Percentiles rank a stretch among this genome's conserved stretches.
Evolutionary conservation across 2,113 vertebrate genomes (phyloP).

Genomic region (Calyptommatus sinebrachiatus): DNA sequence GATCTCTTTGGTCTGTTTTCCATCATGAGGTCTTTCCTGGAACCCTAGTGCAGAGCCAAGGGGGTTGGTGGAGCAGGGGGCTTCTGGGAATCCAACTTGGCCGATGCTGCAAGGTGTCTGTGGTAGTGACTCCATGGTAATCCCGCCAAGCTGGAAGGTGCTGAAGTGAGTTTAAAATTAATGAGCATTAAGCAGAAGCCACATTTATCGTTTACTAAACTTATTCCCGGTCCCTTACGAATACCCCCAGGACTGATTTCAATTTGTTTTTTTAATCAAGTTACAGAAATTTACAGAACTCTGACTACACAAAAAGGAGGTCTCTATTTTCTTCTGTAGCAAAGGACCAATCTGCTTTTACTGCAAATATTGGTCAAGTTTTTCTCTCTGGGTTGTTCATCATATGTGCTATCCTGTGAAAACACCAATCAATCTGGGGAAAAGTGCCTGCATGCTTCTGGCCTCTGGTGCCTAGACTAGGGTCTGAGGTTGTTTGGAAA

Average conservation of each 20-base stretch:
- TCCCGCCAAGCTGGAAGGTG: not conserved
- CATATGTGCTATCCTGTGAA: not conserved
- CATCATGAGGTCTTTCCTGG: not conserved
- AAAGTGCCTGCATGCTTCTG: not conserved
- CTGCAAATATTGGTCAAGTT: too few relatives aligned
- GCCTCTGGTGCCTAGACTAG: not conserved
- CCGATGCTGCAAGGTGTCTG: not conserved
- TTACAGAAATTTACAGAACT: too few relatives aligned
- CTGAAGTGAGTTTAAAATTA: not conserved
- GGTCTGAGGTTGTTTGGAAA: not conserved
- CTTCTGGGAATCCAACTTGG: not conserved
- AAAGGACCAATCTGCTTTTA: not conserved
- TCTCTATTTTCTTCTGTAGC: too few relatives aligned
- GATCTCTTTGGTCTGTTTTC: not conserved
- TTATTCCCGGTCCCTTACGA: too few relatives aligned
- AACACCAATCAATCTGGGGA: not conserved
- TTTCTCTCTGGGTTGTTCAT: not conserved
- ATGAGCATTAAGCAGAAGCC: too few relatives aligned
- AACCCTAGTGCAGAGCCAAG: too few relatives aligned
- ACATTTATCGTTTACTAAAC: too few relatives aligned
- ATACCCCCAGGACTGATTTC: too few relatives aligned
- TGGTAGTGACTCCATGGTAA: too few relatives aligned
- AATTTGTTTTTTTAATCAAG: too few relatives aligned
- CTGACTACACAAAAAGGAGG: too few relatives aligned
- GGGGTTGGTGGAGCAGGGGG: too few relatives aligned